Evolutionary conservation across 2,797 vertebrate genomes (phyloP), one percentile per base, ranked within the genome.

Genomic region (Mus caroli): DNA sequence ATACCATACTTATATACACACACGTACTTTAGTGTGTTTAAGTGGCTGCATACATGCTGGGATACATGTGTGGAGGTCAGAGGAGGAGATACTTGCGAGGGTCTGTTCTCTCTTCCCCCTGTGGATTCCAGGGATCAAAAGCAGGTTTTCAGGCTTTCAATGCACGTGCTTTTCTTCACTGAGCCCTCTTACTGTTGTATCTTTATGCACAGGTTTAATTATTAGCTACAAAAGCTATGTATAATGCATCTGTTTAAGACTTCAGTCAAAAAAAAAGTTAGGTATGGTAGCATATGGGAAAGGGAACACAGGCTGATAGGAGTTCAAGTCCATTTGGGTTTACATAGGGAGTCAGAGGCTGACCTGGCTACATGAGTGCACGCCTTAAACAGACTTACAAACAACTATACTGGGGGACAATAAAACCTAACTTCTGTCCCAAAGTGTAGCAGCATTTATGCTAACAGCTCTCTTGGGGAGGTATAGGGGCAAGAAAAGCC

Each of bases 221-320:
- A 54, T 56, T 80, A 85, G 58, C 60, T 94, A 85, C 26, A 79
- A 19, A 96, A 86, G 78, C 54, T 67, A 37, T 90, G 58, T 46
- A 91, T 62, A 24, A 67, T 20, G 77, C 24, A 28, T 67, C 60
- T 93, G 90, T 31, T 28, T 75, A 73, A 20, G 17, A 64, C 54
- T 95, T 78, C 80, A 90, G 79, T 84, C 73, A 93, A 92, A 96
- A 85, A 93, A 19, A 96, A 93, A 43, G 43, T 46, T 67, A 34
- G 43, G 24, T 37, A 13, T 13, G 43, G 31, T 6, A 31, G 43
- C 13, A 62, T 34, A n/a, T 37, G 40, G 4, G 26, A 52, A 13
- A 10, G 71, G 60, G 12, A 77, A 50, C 4, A 7, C 8, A 24
- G 28, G 0, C 14, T 9, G 37, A 43, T 3, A 75, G n/a, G 50